Evolutionary conservation across 2,113 vertebrate genomes (phyloP).

Genomic region (Pionites leucogaster): DNA sequence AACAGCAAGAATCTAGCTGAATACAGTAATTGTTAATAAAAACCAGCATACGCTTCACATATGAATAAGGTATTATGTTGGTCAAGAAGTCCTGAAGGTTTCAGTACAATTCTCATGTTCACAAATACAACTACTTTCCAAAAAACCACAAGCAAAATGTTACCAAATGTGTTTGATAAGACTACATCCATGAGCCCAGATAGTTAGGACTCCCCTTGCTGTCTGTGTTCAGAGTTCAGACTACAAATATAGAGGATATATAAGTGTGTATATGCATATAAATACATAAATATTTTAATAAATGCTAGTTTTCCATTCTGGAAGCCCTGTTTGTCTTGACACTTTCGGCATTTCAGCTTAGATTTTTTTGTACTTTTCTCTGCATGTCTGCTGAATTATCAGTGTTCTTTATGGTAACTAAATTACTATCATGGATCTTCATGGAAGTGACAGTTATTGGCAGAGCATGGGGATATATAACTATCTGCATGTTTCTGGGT

Average conservation of each 20-base stretch:
- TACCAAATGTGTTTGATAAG: not conserved
- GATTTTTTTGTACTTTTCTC: not conserved
- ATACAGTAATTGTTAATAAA: not conserved
- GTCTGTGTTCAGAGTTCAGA: not conserved
- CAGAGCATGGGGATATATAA: not conserved
- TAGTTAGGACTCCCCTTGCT: not conserved
- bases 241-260: not conserved
- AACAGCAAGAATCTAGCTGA: not conserved
- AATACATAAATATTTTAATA: not conserved
- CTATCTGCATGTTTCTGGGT: not conserved
- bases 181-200: not conserved
- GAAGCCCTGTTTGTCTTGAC: not conserved
- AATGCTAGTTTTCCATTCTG: not conserved
- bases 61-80: not conserved
- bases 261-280: not conserved
- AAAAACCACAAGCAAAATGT: not conserved
- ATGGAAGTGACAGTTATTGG: not conserved
- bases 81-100: not conserved
- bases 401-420: not conserved
- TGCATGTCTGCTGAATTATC: not conserved
- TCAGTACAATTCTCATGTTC: not conserved
- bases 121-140: not conserved
- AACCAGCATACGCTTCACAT: not conserved
- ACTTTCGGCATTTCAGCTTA: not conserved
- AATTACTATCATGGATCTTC: not conserved